Conservation (phyloP, 2,888 invertebrate species). For the Campoplex capitator region DNA sequence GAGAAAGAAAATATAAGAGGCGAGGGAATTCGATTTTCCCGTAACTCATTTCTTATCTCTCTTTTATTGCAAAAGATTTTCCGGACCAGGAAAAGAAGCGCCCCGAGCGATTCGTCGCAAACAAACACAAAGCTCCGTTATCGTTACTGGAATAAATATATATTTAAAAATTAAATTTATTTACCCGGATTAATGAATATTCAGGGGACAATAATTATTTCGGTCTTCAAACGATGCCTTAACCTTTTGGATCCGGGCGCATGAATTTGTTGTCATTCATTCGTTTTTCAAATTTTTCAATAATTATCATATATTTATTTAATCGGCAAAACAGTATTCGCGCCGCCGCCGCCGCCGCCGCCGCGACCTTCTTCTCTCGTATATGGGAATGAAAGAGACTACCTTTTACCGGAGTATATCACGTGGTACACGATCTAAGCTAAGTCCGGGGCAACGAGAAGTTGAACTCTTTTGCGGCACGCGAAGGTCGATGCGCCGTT, state of each 20-base stretch:
- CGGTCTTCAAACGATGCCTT: neutral
- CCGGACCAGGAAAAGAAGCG: neutral
- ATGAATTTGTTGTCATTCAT: conserved; percentile 11
- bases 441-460: conserved; percentile 67
- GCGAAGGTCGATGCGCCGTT: conserved; percentile 81
- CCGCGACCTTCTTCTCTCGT: conserved; percentile 14
- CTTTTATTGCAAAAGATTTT: conserved; percentile 68
- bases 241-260: neutral
- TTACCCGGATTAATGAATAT: neutral
- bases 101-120: conserved; percentile 18
- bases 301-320: neutral
- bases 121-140: neutral
- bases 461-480: conserved; percentile 78
- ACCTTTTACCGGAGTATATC: conserved; percentile 13
- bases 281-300: neutral
- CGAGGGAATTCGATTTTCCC: conserved; percentile 53
- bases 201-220: neutral
- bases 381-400: conserved; percentile 44
- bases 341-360: neutral
- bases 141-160: neutral
- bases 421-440: conserved; percentile 24
- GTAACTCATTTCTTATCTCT: conserved; percentile 56
- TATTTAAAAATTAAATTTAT: conserved; percentile 22
- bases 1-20: neutral
- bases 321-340: neutral